These are phyloP conservation scores for Melanchra persicariae DNA, from an alignment of 2,888 invertebrate genomes.

Conservation along the genomic window DNA sequence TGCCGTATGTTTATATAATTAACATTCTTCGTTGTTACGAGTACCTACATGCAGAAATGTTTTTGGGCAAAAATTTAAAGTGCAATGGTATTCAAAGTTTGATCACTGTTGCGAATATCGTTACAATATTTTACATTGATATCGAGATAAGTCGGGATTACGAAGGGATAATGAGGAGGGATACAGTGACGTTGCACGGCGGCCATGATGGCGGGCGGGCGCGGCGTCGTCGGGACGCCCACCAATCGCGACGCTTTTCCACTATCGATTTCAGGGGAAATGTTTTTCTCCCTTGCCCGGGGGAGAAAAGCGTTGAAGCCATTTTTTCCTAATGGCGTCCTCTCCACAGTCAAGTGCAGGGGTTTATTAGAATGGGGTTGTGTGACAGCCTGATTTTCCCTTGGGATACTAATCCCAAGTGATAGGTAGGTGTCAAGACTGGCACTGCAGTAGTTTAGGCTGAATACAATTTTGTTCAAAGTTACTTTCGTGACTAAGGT, in stretches of 20 bases:
- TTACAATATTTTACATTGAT: conserved; percentile 1
- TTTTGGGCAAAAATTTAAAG: conserved; percentile 4
- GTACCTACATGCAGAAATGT: conserved; percentile 1
- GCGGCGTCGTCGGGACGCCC: conserved; percentile 78
- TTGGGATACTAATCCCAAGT: conserved; percentile 10
- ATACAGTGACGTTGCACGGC: conserved; percentile 69
- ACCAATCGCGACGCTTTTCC: conserved; percentile 82
- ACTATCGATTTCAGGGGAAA: conserved; percentile 84
- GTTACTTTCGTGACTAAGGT: neutral
- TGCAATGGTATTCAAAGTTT: neutral
- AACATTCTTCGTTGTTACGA: conserved; percentile 19
- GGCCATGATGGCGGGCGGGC: conserved; percentile 84
- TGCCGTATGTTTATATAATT: conserved; percentile 74
- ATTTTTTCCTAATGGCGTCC: conserved; percentile 17
- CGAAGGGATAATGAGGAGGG: conserved; percentile 31
- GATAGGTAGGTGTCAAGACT: neutral
- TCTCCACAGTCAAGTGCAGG: conserved; percentile 17
- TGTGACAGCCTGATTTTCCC: neutral
- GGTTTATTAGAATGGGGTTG: conserved; percentile 10
- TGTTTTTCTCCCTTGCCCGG: conserved; percentile 71
- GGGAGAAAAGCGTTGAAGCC: conserved; percentile 25
- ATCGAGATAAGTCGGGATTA: conserved; percentile 21
- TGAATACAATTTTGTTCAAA: neutral
- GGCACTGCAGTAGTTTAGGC: neutral
- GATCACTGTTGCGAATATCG: neutral